A percentile compares a stretch with the other conserved stretches of the same genome.
Conservation (phyloP, 2,797 vertebrate genomes). For the Sebastes matsubarae region DNA sequence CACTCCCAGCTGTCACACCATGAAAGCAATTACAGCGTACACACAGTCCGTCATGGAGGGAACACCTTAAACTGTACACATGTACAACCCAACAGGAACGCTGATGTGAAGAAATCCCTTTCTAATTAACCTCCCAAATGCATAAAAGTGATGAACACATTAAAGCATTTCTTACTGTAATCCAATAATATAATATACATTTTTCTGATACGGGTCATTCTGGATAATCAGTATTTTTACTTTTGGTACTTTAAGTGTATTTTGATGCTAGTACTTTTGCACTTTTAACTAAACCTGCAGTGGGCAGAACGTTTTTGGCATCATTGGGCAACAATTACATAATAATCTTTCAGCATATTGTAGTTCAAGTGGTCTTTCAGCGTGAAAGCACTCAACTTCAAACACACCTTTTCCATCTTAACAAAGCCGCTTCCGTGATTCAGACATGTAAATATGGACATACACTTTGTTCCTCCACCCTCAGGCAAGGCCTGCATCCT, state of each 20-base stretch:
- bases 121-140: not conserved
- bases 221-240: no score
- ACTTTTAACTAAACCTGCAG: no score
- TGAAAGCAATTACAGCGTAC: not conserved
- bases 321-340: no score
- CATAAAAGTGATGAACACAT: no score
- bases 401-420: not conserved
- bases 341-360: no score
- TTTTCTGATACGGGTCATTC: no score
- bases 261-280: no score
- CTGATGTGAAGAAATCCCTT: not conserved
- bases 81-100: not conserved
- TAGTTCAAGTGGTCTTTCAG: no score
- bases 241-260: no score
- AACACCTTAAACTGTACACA: not conserved
- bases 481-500: not conserved
- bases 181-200: no score
- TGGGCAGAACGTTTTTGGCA: no score
- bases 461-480: not conserved
- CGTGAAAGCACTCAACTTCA: not conserved
- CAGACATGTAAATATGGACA: not conserved
- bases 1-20: not conserved
- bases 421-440: not conserved
- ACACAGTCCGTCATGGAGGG: not conserved
- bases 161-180: no score